Evolutionary conservation across 2,113 vertebrate genomes (phyloP).

Genomic region (Zosterops borbonicus): DNA sequence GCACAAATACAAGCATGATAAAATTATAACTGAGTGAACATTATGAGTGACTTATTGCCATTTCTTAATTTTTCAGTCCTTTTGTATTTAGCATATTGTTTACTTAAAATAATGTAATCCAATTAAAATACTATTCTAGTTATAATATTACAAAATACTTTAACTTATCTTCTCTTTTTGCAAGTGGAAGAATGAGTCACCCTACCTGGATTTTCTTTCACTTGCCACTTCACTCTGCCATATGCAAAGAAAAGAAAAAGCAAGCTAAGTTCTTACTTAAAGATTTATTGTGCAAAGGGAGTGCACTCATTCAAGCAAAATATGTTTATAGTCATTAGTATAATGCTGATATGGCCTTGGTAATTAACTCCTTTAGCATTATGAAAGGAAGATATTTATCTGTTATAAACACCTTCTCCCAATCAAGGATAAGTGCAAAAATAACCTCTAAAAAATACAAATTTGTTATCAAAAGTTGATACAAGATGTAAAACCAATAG

Average conservation of each 20-base stretch:
- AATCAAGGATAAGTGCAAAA: not conserved
- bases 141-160: conserved; percentile 18
- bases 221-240: conserved; percentile 42
- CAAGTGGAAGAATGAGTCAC: conserved; percentile 27
- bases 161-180: conserved; percentile 51
- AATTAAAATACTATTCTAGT: conserved; percentile 4
- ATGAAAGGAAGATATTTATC: not conserved
- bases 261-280: conserved; percentile 33
- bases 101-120: conserved; percentile 25
- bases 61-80: not conserved
- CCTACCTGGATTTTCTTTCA: conserved; percentile 53
- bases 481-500: not conserved
- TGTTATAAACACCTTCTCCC: not conserved
- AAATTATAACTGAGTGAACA: not conserved
- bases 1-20: not conserved
- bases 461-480: not conserved
- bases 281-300: not conserved
- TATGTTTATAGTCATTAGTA: not conserved
- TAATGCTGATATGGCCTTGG: not conserved
- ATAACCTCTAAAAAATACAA: not conserved
- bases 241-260: conserved; percentile 52
- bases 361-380: not conserved
- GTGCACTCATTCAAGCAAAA: conserved; percentile 11
- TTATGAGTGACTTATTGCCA: not conserved
- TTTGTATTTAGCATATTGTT: not conserved